phyloP scores from a whole-genome alignment of 2,888 invertebrate species.

The Drosophila pullipes region DNA sequence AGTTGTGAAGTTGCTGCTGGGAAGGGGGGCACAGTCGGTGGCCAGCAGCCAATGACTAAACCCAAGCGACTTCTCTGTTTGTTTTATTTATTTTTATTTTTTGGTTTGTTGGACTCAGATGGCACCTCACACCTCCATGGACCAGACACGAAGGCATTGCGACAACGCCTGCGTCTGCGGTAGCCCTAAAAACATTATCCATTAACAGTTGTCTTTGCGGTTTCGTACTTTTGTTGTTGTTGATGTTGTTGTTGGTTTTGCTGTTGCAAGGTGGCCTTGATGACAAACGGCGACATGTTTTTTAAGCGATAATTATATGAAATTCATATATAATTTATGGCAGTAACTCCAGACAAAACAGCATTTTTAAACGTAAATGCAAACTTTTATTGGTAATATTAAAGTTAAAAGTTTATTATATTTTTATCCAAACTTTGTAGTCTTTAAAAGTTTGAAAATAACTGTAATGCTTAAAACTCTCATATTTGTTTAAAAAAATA shows the following conservation, averaged over 20 bases:
- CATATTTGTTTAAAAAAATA: background rate
- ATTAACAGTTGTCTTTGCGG: conserved; percentile 55
- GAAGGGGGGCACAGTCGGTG: conserved; percentile 73
- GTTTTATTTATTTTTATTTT: background rate
- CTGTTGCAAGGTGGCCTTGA: conserved; percentile 63
- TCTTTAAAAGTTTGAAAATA: background rate
- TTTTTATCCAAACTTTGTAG: background rate
- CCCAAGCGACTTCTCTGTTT: conserved; percentile 35
- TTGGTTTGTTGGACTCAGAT: conserved; percentile 13
- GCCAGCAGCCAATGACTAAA: conserved; percentile 70
- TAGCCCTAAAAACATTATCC: conserved; percentile 64
- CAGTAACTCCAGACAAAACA: conserved; percentile 21
- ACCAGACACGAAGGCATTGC: conserved; percentile 26
- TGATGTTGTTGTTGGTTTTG: conserved; percentile 16
- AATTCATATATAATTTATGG: conserved; percentile 53
- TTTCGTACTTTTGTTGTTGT: conserved; percentile 11
- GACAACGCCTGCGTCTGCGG: conserved; percentile 46
- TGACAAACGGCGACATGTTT: conserved; percentile 77
- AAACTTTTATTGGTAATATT: conserved; percentile 22
- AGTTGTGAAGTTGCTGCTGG: conserved; percentile 72
- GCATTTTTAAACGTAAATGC: conserved; percentile 31
- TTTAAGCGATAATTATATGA: conserved; percentile 72
- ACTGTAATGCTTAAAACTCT: background rate
- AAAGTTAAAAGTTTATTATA: background rate
- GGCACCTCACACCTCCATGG: conserved; percentile 34